Evolutionary conservation across 2,888 invertebrate species (phyloP).

Genomic region (Plagodis pulveraria): DNA sequence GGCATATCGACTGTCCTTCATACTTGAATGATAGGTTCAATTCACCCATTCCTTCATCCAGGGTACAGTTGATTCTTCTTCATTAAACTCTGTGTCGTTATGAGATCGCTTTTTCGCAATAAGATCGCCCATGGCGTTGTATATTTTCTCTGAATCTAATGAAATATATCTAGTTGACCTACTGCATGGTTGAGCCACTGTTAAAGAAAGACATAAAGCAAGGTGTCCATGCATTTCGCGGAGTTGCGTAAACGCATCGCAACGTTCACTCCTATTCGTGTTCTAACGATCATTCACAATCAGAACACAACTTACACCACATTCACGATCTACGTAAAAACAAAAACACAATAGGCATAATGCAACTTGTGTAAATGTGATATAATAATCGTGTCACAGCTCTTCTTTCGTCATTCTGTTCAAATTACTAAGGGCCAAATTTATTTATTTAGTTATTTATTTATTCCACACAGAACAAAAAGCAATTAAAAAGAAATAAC

Average conservation of each 20-base stretch:
- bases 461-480: too few species aligned
- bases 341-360: constrained; percentile 5
- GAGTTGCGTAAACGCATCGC: constrained; percentile 14
- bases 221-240: constrained; percentile 14
- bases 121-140: neutral
- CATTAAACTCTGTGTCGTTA: too few species aligned
- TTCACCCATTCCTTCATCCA: too few species aligned
- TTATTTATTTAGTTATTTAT: too few species aligned
- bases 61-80: too few species aligned
- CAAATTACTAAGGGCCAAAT: too few species aligned
- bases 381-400: too few species aligned
- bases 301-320: constrained; percentile 1
- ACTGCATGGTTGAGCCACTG: neutral
- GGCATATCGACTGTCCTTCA: too few species aligned
- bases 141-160: too few species aligned
- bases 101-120: neutral
- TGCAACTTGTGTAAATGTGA: neutral
- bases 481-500: too few species aligned
- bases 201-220: constrained; percentile 13
- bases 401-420: too few species aligned
- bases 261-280: constrained; percentile 13
- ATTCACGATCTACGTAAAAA: constrained; percentile 4
- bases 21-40: too few species aligned
- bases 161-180: constrained; percentile 2
- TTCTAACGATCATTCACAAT: neutral